phyloP scores from a whole-genome alignment of 2,888 invertebrate species.

The Tipula confusa region DNA sequence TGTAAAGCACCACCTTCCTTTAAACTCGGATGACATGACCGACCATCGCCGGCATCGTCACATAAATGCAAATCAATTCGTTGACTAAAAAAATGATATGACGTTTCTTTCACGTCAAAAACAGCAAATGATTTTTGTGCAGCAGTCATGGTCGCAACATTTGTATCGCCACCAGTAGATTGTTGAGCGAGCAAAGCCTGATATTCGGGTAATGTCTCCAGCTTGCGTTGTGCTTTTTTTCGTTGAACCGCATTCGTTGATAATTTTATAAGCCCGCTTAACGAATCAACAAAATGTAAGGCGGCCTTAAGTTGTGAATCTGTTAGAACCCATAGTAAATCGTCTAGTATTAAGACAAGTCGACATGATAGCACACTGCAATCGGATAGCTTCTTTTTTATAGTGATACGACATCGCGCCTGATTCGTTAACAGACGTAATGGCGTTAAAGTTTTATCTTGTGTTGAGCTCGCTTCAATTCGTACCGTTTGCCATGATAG shows the following conservation, averaged over 20 bases:
- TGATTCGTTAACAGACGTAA: conserved; percentile 88
- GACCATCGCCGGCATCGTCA: conserved; percentile 86
- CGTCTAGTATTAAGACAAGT: conserved; percentile 87
- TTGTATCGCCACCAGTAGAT: conserved; percentile 42
- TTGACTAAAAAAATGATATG: conserved; percentile 91
- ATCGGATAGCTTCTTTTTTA: conserved; percentile 90
- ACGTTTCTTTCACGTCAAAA: conserved; percentile 95
- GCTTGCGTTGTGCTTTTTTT: conserved; percentile 78
- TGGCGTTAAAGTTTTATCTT: conserved; percentile 75
- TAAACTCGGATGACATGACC: conserved; percentile 78
- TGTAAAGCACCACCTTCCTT: conserved; percentile 91
- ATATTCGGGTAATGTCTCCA: conserved; percentile 66
- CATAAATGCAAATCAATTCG: conserved; percentile 94
- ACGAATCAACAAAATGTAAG: conserved; percentile 79
- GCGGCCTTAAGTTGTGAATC: conserved; percentile 94
- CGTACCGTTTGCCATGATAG: conserved; percentile 95
- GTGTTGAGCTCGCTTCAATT: conserved; percentile 86
- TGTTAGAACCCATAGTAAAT: conserved; percentile 94
- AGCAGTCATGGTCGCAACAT: conserved; percentile 46
- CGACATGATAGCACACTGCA: conserved; percentile 90
- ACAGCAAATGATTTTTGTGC: conserved; percentile 68
- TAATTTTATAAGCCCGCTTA: conserved; percentile 77
- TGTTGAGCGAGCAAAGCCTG: conserved; percentile 67
- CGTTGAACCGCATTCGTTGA: conserved; percentile 71
- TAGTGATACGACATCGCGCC: conserved; percentile 88